Base-by-base conservation (phyloP, 1,140 invertebrate genomes). In the Choristoneura fumiferana region DNA sequence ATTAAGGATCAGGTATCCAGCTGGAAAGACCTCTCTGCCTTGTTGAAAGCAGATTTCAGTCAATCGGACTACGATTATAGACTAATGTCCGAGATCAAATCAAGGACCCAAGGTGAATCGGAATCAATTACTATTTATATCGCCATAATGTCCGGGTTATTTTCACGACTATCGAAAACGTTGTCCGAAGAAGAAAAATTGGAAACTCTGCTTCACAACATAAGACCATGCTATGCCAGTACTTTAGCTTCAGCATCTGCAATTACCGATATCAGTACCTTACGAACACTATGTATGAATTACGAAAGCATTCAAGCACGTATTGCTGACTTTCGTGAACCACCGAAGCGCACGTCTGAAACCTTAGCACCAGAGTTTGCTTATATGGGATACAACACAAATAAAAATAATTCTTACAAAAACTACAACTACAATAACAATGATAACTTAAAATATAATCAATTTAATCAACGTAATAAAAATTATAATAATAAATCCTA, bases 111-210 rank as follows among this genome's bases (percentile, higher is more conserved):
- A 57, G 78, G 76, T 0, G 63, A 71, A 52, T 14, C 29, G 0
- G 69, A 76, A 43, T 67, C 60, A 49, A 81, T 78, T 1, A 62
- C 61, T 0, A 65, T 77, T 54, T 81, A 75, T 63, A 29, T 79
- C 5, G 54, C 76, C 1, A 57, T 69, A 9, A 76, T 79, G 74
- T 12, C 45, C 12, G 65, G 65, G 6, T 36, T 77, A 34, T 79
- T 78, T 37, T 60, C 70, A 2, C 39, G 70, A 9, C 53, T 76
- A 45, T 33, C 38, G 10, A 60, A 65, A 17, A 1, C 34, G 0
- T 10, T 67, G 10, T 15, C 53, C 0, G 63, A 70, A 8, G 54
- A 63, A 13, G 71, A 76, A 0, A 59, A 69, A 45, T 40, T 76
- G 1, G 63, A 71, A 57, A 75, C 70, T n/a, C 17, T 75, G 4